A percentile compares a stretch with the other conserved stretches of the same genome.
These are phyloP conservation scores for Pelecanoides urinatrix DNA, from an alignment of 2,113 vertebrate species.

Conservation along the genomic window DNA sequence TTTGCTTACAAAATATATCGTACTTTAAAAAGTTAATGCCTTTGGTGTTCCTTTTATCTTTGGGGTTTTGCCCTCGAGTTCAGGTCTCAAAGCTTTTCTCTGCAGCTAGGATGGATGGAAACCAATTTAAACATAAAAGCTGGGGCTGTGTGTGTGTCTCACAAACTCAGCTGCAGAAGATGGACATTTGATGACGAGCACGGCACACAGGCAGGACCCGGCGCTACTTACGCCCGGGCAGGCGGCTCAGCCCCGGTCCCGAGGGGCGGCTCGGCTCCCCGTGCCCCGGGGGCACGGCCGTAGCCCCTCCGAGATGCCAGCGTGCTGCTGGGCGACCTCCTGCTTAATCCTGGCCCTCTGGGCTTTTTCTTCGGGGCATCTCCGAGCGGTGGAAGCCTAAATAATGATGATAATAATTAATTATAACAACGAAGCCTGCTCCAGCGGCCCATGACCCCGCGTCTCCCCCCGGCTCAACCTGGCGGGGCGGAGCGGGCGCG, in stretches of 20 bases:
- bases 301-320: background rate
- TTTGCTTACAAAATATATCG: fast-evolving
- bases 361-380: background rate
- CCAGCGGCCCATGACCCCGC: background rate
- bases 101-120: background rate
- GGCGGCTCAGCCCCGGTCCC: background rate
- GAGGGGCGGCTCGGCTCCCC: background rate
- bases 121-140: too few species aligned
- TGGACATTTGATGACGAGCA: fast-evolving
- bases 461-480: background rate
- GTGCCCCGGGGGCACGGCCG: background rate
- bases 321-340: background rate
- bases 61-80: background rate
- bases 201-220: background rate
- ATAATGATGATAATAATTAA: background rate
- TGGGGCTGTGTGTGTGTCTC: too few species aligned
- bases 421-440: background rate
- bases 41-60: background rate
- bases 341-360: background rate
- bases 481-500: background rate
- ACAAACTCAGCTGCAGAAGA: background rate
- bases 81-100: background rate
- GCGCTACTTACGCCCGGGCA: background rate
- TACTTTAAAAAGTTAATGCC: background rate
- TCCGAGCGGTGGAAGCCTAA: background rate